These are phyloP conservation scores for Loripinus fragilis DNA, from an alignment of 2,888 invertebrate genomes.

Conservation along the genomic window DNA sequence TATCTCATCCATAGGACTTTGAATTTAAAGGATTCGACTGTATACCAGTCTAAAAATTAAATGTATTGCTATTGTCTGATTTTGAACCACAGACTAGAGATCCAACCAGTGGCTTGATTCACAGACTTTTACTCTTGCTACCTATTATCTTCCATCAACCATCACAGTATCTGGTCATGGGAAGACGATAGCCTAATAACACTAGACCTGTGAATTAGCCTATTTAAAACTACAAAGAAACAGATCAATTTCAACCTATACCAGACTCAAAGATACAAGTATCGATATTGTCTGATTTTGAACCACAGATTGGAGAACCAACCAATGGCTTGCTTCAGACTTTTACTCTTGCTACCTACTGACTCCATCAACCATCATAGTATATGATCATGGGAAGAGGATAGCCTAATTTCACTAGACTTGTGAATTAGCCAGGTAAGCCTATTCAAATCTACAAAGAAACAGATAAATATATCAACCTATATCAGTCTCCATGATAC, in stretches of 20 bases:
- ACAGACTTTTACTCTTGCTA: conserved; percentile 38
- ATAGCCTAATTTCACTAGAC: too few species aligned
- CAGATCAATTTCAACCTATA: too few species aligned
- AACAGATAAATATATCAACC: too few species aligned
- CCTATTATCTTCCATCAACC: conserved; percentile 34
- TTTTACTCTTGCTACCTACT: conserved; percentile 38
- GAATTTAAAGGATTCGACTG: too few species aligned
- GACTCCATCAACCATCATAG: conserved; percentile 33
- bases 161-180: conserved; percentile 22
- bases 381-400: conserved; percentile 24
- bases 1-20: too few species aligned
- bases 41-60: too few species aligned
- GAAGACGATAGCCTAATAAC: conserved; percentile 22
- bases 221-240: too few species aligned
- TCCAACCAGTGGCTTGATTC: conserved; percentile 17
- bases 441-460: too few species aligned
- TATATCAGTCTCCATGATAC: too few species aligned
- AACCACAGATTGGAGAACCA: background rate
- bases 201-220: too few species aligned
- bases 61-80: background rate
- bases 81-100: background rate
- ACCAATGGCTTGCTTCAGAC: conserved; percentile 21
- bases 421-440: too few species aligned
- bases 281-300: background rate
- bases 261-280: too few species aligned